Evolutionary conservation across 2,797 vertebrate genomes (phyloP), one percentile per base, ranked within the genome.

Genomic region (Mormyrops attenuatus): DNA sequence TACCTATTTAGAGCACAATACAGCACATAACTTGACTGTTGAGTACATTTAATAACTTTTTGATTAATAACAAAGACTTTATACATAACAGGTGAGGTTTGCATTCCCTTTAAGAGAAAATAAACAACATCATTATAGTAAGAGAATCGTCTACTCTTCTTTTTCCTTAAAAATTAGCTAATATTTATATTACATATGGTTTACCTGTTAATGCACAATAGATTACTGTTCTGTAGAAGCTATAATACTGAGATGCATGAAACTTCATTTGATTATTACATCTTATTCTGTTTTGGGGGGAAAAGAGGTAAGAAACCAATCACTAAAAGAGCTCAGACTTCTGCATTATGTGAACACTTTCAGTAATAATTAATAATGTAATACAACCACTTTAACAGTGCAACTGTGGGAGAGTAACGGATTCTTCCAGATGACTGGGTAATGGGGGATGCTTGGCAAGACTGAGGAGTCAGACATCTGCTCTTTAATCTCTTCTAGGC

Each of bases 401-500:
- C 73, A 4, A 47, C 41, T 77, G 34, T 41, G 69, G 69, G 69
- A 82, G 38, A 82, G 17, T 82, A 82, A 44, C 2, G 41, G 38
- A 82, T 41, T 82, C 41, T 20, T 44, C 73, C 20, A 82, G 77
- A 47, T 38, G 66, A 82, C 41, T 15, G 41, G 38, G 77, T 47
- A 82, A 82, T n/a, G 73, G 38, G 73, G 38, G 41, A 80, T 44
- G 73, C 73, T 80, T 80, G 73, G 73, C 38, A 7, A 80, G 6
- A 82, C 20, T 47, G 38, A 47, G 20, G 73, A 80, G 38, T n/a
- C 77, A 82, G 77, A 82, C 77, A 82, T 82, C 41, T 82, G 80
- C 49, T 69, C 85, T 82, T 66, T 77, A 50, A 38, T 57, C 2
- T 3, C 47, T 55, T 50, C 8, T 89, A 97, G 97, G 96, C 90